Conservation (phyloP, 53 echinoderm and acorn worm species). For the Holothuria scabra region DNA sequence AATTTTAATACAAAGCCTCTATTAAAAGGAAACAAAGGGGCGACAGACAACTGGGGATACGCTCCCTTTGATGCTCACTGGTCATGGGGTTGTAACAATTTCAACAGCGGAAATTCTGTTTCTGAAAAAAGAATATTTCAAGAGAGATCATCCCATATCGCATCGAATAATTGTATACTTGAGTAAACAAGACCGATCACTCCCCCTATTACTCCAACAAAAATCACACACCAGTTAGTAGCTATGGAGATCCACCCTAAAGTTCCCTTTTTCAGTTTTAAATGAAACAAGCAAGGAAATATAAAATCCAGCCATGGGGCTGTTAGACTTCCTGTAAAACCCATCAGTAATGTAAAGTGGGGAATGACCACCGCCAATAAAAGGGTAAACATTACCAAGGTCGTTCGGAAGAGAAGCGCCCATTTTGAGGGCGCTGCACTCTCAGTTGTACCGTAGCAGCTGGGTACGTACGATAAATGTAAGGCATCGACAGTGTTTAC, state of each 20-base stretch:
- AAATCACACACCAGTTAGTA: constrained; percentile 71
- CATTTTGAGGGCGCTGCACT: constrained; percentile 75
- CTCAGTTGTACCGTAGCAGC: constrained; percentile 64
- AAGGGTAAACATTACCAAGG: constrained; percentile 78
- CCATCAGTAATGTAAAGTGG: constrained; percentile 93
- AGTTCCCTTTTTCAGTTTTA: constrained; percentile 69
- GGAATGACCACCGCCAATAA: constrained; percentile 87
- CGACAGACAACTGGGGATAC: no score
- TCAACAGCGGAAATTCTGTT: no score
- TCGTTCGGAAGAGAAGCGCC: constrained; percentile 86
- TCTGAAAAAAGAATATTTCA: neutral
- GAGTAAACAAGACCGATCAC: constrained; percentile 83
- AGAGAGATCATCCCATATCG: constrained; percentile 61
- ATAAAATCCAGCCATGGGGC: constrained; percentile 98
- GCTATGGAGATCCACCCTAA: constrained; percentile 57
- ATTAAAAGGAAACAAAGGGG: no score
- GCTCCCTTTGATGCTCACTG: no score
- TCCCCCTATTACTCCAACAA: constrained; percentile 73
- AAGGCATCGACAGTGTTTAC: constrained; percentile 89
- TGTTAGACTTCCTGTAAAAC: constrained; percentile 89
- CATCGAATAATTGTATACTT: constrained; percentile 62
- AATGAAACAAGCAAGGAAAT: constrained; percentile 90
- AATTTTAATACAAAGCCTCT: no score
- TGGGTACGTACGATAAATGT: constrained; percentile 74
- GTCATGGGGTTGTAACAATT: no score